Evolutionary conservation across 2,888 invertebrate genomes (phyloP), one percentile per base, ranked within the genome.

Genomic region (Ormia ochracea): DNA sequence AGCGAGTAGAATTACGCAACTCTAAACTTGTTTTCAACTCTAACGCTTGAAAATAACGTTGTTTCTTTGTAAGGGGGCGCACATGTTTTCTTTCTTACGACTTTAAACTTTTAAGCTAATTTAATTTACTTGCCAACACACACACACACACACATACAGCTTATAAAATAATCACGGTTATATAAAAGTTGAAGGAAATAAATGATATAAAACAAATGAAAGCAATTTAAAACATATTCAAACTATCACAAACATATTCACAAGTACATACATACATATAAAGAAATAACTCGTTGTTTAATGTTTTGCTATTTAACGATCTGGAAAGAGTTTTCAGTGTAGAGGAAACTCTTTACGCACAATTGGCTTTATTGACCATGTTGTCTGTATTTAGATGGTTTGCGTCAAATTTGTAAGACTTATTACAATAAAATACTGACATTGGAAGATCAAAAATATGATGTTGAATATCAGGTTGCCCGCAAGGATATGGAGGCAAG

Each of bases 381-480:
- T 59, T 75, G 45, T 61, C 43, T 82, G 82, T 82, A 83, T 84
- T 78, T 87, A 90, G 90, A 87, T 85, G 84, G 87, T 82, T 83
- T 89, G 84, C 88, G 85, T 82, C 86, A 88, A 86, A 84, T 86
- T 85, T 84, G 86, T 84, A 87, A 86, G 83, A 86, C 87, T 84
- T 89, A 88, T 87, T 84, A 90, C 85, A 85, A 82, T 84, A 89
- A 87, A 83, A 88, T 88, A 83, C 85, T 85, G 78, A 86, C 86
- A 85, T 88, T 90, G 89, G 90, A 90, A 88, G 87, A 87, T 85
- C 85, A 95, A 92, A 98, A 98, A 93, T 98, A 96, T 93, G 99
- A 99, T 93, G 94, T 97, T 92, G 99, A 99, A 93, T 93, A 94
- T 92, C 96, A 96, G 92, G 97, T 98, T 91, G 94, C 96, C 91